These are phyloP conservation scores for Leptinotarsa juncta DNA, from an alignment of 2,888 invertebrate species.

Conservation along the genomic window DNA sequence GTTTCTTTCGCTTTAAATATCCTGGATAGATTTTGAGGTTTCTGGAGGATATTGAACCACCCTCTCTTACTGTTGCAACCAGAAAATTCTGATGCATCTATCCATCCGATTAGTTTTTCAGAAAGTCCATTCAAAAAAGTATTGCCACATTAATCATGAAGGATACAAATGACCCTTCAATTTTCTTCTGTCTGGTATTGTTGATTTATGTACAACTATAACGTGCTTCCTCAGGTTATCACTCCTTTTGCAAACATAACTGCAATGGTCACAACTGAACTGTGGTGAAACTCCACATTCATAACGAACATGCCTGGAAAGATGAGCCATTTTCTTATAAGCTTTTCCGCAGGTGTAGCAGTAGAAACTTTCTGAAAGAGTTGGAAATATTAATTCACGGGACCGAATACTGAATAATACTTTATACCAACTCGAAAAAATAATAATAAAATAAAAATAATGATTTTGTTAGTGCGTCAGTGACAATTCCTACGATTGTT, in stretches of 20 bases:
- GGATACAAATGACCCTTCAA: neutral
- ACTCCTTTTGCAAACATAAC: conserved; percentile 31
- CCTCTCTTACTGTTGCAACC: no score
- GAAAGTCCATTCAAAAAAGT: no score
- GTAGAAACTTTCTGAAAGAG: neutral
- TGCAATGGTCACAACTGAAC: conserved; percentile 33
- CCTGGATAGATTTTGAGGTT: no score
- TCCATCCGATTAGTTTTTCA: neutral
- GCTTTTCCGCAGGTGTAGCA: conserved; percentile 31
- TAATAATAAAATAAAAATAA: no score
- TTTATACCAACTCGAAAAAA: no score
- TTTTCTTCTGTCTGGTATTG: conserved; percentile 20
- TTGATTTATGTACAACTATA: conserved; percentile 12
- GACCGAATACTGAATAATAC: neutral
- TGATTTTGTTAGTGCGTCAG: no score
- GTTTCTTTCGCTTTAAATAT: no score
- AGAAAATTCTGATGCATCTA: neutral
- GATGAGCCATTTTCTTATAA: conserved; percentile 35
- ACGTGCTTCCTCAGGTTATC: conserved; percentile 34
- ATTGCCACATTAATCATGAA: neutral
- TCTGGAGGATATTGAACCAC: no score
- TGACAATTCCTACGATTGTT: no score
- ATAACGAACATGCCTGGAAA: conserved; percentile 38
- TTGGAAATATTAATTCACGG: neutral
- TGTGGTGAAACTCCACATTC: conserved; percentile 32